These are phyloP conservation scores for Drosophila macrospina DNA, from an alignment of 2,888 invertebrate species.

Conservation along the genomic window DNA sequence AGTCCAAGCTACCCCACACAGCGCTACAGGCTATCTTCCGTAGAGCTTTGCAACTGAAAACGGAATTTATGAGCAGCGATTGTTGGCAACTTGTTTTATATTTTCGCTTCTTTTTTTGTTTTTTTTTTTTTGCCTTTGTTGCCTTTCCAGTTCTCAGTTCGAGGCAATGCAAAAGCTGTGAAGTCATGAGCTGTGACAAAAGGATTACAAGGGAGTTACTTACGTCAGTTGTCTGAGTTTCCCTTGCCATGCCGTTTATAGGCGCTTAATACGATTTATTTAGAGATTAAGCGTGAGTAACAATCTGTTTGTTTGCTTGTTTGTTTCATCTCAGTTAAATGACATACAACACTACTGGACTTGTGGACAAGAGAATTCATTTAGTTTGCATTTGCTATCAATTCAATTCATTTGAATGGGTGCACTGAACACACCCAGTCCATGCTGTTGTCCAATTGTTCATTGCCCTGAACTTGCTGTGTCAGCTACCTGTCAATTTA, in stretches of 20 bases:
- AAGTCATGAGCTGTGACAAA: conserved; percentile 79
- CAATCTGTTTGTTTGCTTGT: conserved; percentile 1
- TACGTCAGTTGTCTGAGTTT: conserved; percentile 33
- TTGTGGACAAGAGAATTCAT: neutral
- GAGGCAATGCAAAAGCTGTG: conserved; percentile 54
- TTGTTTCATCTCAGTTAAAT: neutral
- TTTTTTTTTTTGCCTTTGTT: neutral
- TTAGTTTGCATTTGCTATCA: conserved; percentile 23
- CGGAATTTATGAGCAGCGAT: conserved; percentile 62
- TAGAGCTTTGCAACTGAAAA: conserved; percentile 24
- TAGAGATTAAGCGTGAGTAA: conserved; percentile 63
- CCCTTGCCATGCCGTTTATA: conserved; percentile 48
- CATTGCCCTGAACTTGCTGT: neutral
- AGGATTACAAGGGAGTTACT: conserved; percentile 75
- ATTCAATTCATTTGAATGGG: conserved; percentile 44
- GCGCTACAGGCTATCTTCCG: neutral
- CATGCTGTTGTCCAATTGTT: too few relatives aligned
- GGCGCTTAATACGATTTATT: conserved; percentile 78
- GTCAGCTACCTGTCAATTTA: conserved; percentile 34
- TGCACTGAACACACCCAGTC: too few relatives aligned
- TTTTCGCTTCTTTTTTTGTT: too few relatives aligned
- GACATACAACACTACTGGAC: neutral
- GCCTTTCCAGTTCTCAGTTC: neutral
- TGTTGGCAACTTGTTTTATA: conserved; percentile 7
- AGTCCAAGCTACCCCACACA: conserved; percentile 4